A percentile compares a stretch with the other conserved stretches of the same genome.
Conservation (phyloP, 2,888 invertebrate species). For the Drosophila planitibia region DNA sequence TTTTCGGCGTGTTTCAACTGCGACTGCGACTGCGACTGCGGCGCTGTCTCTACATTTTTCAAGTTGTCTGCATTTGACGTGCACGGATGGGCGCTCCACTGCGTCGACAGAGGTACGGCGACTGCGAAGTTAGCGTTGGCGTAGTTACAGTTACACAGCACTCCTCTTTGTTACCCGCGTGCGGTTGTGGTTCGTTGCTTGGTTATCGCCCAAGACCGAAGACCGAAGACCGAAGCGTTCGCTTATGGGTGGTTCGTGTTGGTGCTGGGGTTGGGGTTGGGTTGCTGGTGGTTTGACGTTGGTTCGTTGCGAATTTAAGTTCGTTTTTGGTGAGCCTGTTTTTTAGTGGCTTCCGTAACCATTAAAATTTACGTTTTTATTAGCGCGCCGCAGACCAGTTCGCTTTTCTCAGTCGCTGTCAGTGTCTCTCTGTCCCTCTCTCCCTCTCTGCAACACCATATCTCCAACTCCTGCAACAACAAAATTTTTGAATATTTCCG, state of each 20-base stretch:
- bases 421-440: neutral
- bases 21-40: conserved; percentile 61
- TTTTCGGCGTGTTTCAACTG: conserved; percentile 80
- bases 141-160: conserved; percentile 73
- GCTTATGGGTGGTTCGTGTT: conserved; percentile 5
- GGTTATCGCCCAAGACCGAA: conserved; percentile 71
- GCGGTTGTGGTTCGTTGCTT: conserved; percentile 80
- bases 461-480: conserved; percentile 16
- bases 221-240: conserved; percentile 34
- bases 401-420: conserved; percentile 3
- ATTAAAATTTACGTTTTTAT: conserved; percentile 82
- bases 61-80: conserved; percentile 82
- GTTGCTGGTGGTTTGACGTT: conserved; percentile 7
- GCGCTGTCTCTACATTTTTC: conserved; percentile 82
- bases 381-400: conserved; percentile 69
- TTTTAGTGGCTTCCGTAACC: conserved; percentile 82
- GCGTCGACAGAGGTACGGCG: conserved; percentile 57
- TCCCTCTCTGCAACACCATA: neutral
- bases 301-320: conserved; percentile 62
- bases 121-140: conserved; percentile 34
- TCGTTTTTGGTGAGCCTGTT: conserved; percentile 81
- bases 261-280: neutral
- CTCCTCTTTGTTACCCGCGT: conserved; percentile 36
- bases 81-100: conserved; percentile 81
- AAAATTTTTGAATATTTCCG: conserved; percentile 79